Percentiles rank a stretch among this genome's conserved stretches.
These are phyloP conservation scores for Mungos mungo DNA, from an alignment of 2,113 vertebrate genomes.

Conservation along the genomic window DNA sequence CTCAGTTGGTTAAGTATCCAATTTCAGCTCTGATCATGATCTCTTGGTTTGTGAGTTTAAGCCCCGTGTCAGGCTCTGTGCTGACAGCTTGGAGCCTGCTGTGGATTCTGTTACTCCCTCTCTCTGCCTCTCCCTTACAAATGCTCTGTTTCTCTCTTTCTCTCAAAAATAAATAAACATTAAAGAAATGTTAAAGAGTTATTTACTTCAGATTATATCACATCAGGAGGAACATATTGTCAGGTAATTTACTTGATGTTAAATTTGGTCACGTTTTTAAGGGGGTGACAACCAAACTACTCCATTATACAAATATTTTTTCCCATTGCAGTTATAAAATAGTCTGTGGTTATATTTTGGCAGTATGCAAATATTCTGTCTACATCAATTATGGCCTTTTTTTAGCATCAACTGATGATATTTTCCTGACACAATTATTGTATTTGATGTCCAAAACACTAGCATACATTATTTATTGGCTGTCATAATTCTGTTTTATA, in stretches of 20 bases:
- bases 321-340: neutral
- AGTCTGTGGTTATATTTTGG: neutral
- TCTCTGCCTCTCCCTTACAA: too few relatives aligned
- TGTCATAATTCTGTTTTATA: neutral
- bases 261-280: neutral
- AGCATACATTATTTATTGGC: conserved; percentile 13
- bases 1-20: too few relatives aligned
- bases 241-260: neutral
- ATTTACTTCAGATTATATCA: neutral
- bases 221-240: neutral
- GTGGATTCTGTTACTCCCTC: too few relatives aligned
- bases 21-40: too few relatives aligned
- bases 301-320: conserved; percentile 3
- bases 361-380: neutral
- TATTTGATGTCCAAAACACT: conserved; percentile 41
- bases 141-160: too few relatives aligned
- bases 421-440: neutral
- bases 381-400: neutral
- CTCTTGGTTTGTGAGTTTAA: too few relatives aligned
- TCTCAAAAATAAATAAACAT: too few relatives aligned
- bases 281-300: neutral
- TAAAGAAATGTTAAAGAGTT: neutral
- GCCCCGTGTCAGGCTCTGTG: too few relatives aligned
- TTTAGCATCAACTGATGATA: neutral
- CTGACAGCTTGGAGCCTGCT: too few relatives aligned